Conservation (phyloP, 2,888 invertebrate species). For the Leptinotarsa rubiginosa region DNA sequence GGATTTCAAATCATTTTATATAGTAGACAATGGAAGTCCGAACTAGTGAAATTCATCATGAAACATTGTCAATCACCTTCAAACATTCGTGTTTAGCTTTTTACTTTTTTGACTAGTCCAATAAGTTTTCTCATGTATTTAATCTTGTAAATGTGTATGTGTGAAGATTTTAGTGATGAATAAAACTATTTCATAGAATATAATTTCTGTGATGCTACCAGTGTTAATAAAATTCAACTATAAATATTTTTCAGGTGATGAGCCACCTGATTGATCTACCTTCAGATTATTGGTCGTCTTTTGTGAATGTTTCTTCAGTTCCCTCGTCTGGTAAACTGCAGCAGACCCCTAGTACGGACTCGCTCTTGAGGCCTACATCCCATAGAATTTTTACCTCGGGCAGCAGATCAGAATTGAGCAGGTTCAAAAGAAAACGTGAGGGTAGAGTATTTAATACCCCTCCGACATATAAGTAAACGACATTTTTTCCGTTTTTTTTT, state of each 20-base stretch:
- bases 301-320: slow-evolving; percentile 69
- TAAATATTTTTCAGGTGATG: slow-evolving; percentile 58
- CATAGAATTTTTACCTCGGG: slow-evolving; percentile 39
- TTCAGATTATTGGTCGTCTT: slow-evolving; percentile 81
- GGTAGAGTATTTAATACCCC: slow-evolving; percentile 41
- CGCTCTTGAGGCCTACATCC: slow-evolving; percentile 39
- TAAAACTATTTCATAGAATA: too few species aligned
- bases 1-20: too few species aligned
- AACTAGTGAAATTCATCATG: too few species aligned
- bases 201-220: too few species aligned
- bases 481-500: neutral
- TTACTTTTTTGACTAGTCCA: too few species aligned
- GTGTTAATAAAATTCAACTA: neutral
- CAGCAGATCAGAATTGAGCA: slow-evolving; percentile 28
- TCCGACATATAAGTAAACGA: slow-evolving; percentile 32
- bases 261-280: slow-evolving; percentile 78
- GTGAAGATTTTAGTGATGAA: too few species aligned
- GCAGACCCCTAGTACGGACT: slow-evolving; percentile 64
- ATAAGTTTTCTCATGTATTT: too few species aligned
- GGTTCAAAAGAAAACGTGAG: slow-evolving; percentile 31
- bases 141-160: too few species aligned
- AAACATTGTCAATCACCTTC: too few species aligned
- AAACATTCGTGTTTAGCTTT: too few species aligned
- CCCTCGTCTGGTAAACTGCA: slow-evolving; percentile 54
- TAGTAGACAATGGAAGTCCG: too few species aligned